Evolutionary conservation across 1,140 invertebrate species (phyloP).

Genomic region (Adelges cooleyi): DNA sequence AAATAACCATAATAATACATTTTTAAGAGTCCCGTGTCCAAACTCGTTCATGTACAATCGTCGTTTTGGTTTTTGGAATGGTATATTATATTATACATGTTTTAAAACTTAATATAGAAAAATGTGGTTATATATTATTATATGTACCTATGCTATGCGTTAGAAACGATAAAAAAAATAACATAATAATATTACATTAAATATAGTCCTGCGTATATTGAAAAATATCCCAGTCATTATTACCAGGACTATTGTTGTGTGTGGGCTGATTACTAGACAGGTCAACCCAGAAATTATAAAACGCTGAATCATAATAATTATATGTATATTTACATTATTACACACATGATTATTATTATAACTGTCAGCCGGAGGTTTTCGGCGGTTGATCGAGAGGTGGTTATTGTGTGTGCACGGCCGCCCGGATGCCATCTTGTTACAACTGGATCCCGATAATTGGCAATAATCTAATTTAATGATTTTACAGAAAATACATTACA

Average conservation of each 20-base stretch:
- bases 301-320: constrained; percentile 26
- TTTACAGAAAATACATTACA: constrained; percentile 15
- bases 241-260: constrained; percentile 28
- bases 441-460: constrained; percentile 27
- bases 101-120: too few species aligned
- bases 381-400: constrained; percentile 25
- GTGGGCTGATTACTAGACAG: constrained; percentile 27
- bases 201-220: too few species aligned
- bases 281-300: constrained; percentile 27
- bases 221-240: constrained; percentile 26
- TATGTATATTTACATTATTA: constrained; percentile 28
- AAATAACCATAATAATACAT: too few species aligned
- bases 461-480: constrained; percentile 27
- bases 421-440: constrained; percentile 26
- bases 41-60: too few species aligned
- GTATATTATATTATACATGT: too few species aligned
- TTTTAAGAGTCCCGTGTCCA: too few species aligned
- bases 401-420: constrained; percentile 4
- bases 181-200: too few species aligned
- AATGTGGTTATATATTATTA: too few species aligned
- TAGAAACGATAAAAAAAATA: too few species aligned
- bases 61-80: too few species aligned
- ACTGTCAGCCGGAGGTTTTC: constrained; percentile 16
- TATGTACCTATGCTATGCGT: too few species aligned
- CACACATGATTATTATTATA: constrained; percentile 23